These are phyloP conservation scores for Brotula barbata DNA, from an alignment of 2,797 vertebrate species.

Conservation along the genomic window DNA sequence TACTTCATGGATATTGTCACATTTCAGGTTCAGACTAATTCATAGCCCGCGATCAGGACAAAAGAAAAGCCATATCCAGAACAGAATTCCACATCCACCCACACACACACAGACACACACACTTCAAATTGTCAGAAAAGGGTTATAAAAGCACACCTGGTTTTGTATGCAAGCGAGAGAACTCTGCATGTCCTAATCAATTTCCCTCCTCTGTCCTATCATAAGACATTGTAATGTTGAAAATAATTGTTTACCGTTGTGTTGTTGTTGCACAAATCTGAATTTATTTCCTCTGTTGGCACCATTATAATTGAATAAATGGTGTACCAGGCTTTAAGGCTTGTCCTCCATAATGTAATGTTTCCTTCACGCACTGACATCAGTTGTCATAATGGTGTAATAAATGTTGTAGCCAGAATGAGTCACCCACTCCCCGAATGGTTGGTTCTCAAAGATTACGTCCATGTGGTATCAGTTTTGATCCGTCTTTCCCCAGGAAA, in stretches of 20 bases:
- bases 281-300: slow-evolving; percentile 7
- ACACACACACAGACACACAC: slow-evolving; percentile 33
- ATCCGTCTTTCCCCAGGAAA: slow-evolving; percentile 28
- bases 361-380: slow-evolving; percentile 37
- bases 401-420: slow-evolving; percentile 10
- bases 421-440: slow-evolving; percentile 38
- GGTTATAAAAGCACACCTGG: slow-evolving; percentile 78
- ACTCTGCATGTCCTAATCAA: slow-evolving; percentile 29
- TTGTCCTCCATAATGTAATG: slow-evolving; percentile 15
- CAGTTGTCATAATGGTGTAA: slow-evolving; percentile 12
- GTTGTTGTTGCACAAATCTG: slow-evolving; percentile 31
- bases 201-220: slow-evolving; percentile 1
- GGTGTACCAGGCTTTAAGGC: slow-evolving; percentile 10
- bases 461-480: background rate
- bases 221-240: slow-evolving; percentile 6
- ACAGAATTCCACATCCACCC: slow-evolving; percentile 13
- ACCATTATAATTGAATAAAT: slow-evolving; percentile 20
- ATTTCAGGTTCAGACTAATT: slow-evolving; percentile 20
- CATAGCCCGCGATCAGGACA: slow-evolving; percentile 25
- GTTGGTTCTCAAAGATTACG: slow-evolving; percentile 27
- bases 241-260: slow-evolving; percentile 2
- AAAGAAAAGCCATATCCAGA: slow-evolving; percentile 63
- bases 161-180: slow-evolving; percentile 49
- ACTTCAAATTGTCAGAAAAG: slow-evolving; percentile 57
- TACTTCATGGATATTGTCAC: background rate